Conservation (phyloP, 2,113 vertebrate genomes). For the Monopterus albus region DNA sequence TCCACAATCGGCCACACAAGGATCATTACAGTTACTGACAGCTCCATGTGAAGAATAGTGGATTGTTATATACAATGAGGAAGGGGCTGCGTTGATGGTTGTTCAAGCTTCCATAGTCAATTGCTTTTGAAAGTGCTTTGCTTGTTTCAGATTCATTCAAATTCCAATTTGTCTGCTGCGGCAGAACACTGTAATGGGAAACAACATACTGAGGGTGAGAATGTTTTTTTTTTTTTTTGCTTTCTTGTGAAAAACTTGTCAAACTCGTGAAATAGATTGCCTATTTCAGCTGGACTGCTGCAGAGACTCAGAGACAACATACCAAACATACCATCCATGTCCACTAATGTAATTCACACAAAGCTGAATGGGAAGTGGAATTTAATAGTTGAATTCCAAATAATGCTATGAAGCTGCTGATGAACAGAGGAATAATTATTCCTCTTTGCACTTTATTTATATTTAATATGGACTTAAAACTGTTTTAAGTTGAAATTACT, state of each 20-base stretch:
- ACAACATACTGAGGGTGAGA: background rate
- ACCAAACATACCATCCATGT: conserved; percentile 14
- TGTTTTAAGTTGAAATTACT: background rate
- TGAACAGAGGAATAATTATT: too few species aligned
- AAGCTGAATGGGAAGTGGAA: conserved; percentile 8
- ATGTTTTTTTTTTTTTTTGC: too few species aligned
- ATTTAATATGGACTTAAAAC: too few species aligned
- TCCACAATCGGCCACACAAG: background rate
- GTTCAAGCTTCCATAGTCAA: too few species aligned
- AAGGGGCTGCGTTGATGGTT: background rate
- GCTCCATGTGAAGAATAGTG: background rate
- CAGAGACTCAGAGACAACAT: too few species aligned
- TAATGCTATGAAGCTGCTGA: background rate
- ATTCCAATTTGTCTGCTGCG: background rate
- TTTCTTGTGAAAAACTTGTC: too few species aligned
- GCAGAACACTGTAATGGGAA: background rate
- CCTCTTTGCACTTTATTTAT: too few species aligned
- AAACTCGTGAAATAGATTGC: too few species aligned
- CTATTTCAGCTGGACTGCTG: background rate
- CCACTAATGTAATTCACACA: conserved; percentile 59
- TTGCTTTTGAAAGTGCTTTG: too few species aligned
- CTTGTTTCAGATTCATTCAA: background rate
- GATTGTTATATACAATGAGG: background rate
- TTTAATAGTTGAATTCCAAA: conserved; percentile 12
- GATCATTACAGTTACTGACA: background rate